Evolutionary conservation across 2,888 invertebrate genomes (phyloP), one percentile per base, ranked within the genome.

Genomic region (Escarpia spicata): DNA sequence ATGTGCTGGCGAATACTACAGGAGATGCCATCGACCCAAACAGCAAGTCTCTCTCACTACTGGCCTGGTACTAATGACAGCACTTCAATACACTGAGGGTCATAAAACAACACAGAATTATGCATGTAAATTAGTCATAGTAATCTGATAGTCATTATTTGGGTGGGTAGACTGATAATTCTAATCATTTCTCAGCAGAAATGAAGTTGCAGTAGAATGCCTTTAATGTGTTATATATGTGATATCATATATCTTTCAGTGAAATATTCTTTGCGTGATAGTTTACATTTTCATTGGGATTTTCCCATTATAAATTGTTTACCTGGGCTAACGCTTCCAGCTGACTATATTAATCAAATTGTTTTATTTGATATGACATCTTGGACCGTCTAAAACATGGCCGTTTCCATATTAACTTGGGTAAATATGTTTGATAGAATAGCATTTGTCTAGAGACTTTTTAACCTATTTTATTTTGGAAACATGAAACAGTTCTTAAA

Each of bases 1-100:
- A 95, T 93, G 95, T 95, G 0, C 92, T 95, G 90, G 95, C 95
- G 12, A 94, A 92, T 90, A 90, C 91, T 10, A 92, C 91, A 90
- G 94, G 93, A 6, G 93, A 93, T 75, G 75, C 19, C 75, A 75
- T 75, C 26, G 75, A 75, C 1, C 75, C 75, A 19, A 26, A 75
- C 19, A 75, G 19, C 26, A 75, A 75, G 26, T 75, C 75, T 19
- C 75, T 26, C 6, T 75, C 75, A 26, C 75, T 75, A 4, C 19
- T 75, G 19, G 75, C 75, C 75, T 75, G 75, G 75, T 75, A 15
- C 19, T 26, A 75, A 2, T 75, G 19, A 75, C 6, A 6, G 15
- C 75, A 75, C 19, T 75, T 75, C 75, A 75, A 75, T 26, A 75
- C 26, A 15, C 15, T 75, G 3, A 26, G 6, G 15, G 75, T 75